phyloP scores from a whole-genome alignment of 2,113 vertebrate genomes.

The Alligator sinensis region DNA sequence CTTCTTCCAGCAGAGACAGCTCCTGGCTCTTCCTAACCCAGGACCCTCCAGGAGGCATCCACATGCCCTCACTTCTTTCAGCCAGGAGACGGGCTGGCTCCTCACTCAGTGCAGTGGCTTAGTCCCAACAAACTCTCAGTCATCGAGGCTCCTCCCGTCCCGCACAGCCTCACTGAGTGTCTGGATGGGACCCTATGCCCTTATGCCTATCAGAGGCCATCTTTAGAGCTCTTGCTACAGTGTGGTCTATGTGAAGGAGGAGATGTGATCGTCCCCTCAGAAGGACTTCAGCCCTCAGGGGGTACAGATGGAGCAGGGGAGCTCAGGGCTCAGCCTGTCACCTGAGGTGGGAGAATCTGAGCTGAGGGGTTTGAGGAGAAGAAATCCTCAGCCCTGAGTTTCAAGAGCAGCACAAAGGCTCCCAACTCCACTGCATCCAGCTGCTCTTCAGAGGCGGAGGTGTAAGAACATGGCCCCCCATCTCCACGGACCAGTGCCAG shows the following conservation, averaged over 20 bases:
- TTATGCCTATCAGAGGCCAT: neutral
- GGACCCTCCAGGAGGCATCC: neutral
- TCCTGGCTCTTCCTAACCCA: neutral
- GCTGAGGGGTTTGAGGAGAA: fast-evolving
- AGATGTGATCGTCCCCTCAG: neutral
- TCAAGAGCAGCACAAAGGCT: neutral
- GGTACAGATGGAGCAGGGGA: fast-evolving
- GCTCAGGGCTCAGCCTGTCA: neutral
- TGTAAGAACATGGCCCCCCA: fast-evolving
- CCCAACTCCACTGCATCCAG: neutral
- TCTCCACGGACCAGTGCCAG: fast-evolving
- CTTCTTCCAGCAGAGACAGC: slow-evolving; percentile 9
- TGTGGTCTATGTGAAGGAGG: fast-evolving
- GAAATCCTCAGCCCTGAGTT: too few relatives aligned
- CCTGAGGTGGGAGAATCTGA: neutral
- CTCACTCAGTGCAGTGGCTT: neutral
- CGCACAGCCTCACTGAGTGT: neutral
- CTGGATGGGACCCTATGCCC: too few relatives aligned
- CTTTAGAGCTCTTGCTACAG: neutral
- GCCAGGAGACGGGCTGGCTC: neutral
- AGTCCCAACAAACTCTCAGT: neutral
- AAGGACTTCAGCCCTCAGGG: neutral
- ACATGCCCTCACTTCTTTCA: too few relatives aligned
- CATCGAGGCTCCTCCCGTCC: neutral
- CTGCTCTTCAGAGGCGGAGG: neutral